These are phyloP conservation scores for Autographa pulchrina DNA, from an alignment of 2,888 invertebrate genomes.

Conservation along the genomic window DNA sequence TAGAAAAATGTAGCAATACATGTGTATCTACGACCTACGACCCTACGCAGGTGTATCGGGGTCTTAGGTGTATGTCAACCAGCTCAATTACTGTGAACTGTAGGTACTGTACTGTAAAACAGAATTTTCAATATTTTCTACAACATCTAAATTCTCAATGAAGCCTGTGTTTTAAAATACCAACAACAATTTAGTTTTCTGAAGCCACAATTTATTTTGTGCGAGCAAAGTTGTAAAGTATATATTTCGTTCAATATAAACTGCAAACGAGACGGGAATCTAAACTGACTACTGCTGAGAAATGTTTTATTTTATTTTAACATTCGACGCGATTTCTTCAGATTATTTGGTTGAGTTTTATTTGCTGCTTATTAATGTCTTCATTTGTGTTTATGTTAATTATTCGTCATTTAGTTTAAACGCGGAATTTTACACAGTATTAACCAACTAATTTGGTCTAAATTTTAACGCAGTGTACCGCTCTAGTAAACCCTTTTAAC, in stretches of 20 bases:
- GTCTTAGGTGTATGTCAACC: not conserved
- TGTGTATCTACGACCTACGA: no score
- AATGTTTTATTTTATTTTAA: conserved; percentile 46
- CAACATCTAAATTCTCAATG: conserved; percentile 6
- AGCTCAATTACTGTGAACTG: no score
- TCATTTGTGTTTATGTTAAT: conserved; percentile 10
- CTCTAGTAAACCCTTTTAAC: no score
- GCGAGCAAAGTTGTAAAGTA: conserved; percentile 36
- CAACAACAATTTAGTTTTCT: conserved; percentile 21
- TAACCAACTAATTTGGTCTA: no score
- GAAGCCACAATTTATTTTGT: conserved; percentile 40
- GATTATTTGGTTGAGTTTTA: conserved; percentile 36
- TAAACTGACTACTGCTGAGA: conserved; percentile 34
- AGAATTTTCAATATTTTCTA: not conserved
- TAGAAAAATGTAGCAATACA: no score
- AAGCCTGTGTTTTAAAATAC: conserved; percentile 3
- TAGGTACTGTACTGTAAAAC: not conserved
- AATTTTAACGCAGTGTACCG: no score
- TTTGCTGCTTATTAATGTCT: conserved; percentile 38
- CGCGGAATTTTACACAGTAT: no score
- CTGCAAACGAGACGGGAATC: conserved; percentile 53
- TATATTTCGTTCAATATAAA: conserved; percentile 51
- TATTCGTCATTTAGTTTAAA: no score
- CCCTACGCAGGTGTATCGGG: no score
- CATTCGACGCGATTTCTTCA: conserved; percentile 37